Evolutionary conservation across 1,140 invertebrate species (phyloP).

Genomic region (Drosophila nikananu): DNA sequence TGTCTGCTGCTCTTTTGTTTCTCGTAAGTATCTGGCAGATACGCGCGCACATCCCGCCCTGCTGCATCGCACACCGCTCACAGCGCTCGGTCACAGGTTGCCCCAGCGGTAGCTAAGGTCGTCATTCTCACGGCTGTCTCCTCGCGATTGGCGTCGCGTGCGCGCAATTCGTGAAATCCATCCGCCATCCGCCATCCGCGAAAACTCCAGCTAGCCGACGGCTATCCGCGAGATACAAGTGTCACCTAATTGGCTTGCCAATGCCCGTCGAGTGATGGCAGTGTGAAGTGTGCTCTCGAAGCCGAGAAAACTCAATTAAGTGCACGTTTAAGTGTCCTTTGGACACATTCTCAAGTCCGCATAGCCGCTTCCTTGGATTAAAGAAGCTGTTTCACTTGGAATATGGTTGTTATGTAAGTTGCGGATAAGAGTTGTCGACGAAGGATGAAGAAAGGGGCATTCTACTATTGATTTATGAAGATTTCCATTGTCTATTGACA

Average conservation of each 20-base stretch:
- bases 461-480: too few relatives aligned
- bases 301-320: constrained; percentile 12
- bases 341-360: constrained; percentile 10
- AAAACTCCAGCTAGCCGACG: constrained; percentile 52
- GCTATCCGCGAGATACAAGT: constrained; percentile 38
- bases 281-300: constrained; percentile 40
- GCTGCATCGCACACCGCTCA: constrained; percentile 56
- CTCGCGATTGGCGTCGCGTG: constrained; percentile 42
- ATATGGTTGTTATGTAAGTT: constrained; percentile 82
- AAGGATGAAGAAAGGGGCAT: not conserved
- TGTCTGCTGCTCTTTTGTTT: constrained; percentile 53
- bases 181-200: constrained; percentile 15
- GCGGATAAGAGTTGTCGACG: not conserved
- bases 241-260: constrained; percentile 31
- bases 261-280: constrained; percentile 30
- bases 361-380: constrained; percentile 44
- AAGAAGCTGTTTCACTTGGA: constrained; percentile 52
- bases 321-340: constrained; percentile 3
- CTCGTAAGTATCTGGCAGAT: constrained; percentile 67
- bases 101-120: constrained; percentile 58
- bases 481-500: not conserved
- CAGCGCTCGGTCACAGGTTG: constrained; percentile 62
- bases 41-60: constrained; percentile 69
- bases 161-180: constrained; percentile 36
- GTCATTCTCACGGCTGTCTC: constrained; percentile 48